Base-by-base conservation (phyloP, 2,797 vertebrate genomes). In the Ctenopoma multispine region DNA sequence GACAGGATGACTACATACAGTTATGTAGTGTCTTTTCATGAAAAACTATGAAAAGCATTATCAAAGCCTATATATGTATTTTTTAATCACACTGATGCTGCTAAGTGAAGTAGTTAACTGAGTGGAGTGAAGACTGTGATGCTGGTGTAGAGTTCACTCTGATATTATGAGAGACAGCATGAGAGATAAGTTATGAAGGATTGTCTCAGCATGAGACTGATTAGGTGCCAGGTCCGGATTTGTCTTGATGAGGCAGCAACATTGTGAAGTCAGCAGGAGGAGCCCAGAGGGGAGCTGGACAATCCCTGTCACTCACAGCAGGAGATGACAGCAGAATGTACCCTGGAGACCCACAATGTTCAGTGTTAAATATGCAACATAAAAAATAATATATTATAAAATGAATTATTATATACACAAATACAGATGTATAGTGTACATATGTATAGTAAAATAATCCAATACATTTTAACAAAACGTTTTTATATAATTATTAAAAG, bases 221-320 rank as follows among this genome's bases (percentile, higher is more conserved):
- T 87, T 83, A 73, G 82, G 59, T 75, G 72, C 69, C 85, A 88
- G 56, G 90, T 80, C 59, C 85, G 87, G 89, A 79, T 91, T 80
- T 85, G 90, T 82, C 71, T 69, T 57, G 63, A 85, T 1, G 8
- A 77, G 57, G 23, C 29, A 43, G 43, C 18, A 6, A 54, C 51
- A 46, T 36, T 58, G 66, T 18, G 17, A 31, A 81, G 57, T 56
- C 82, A 75, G 65, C 80, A 72, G 77, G 81, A 80, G 65, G 43
- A 65, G 38, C 57, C 68, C 75, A 72, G 68, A 49, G 60, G 58
- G 54, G 72, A 65, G 54, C 34, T 9, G 62, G 53, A 68, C 36
- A 20, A 49, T 41, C 34, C 56, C 20, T 61, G 72, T 76, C 56
- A 63, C 23, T 72, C 89, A 85, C 92, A 92, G 89, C 87, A 90